A percentile compares a stretch with the other conserved stretches of the same genome.
Evolutionary conservation across 2,113 vertebrate genomes (phyloP).

Genomic region (Raphicerus campestris): DNA sequence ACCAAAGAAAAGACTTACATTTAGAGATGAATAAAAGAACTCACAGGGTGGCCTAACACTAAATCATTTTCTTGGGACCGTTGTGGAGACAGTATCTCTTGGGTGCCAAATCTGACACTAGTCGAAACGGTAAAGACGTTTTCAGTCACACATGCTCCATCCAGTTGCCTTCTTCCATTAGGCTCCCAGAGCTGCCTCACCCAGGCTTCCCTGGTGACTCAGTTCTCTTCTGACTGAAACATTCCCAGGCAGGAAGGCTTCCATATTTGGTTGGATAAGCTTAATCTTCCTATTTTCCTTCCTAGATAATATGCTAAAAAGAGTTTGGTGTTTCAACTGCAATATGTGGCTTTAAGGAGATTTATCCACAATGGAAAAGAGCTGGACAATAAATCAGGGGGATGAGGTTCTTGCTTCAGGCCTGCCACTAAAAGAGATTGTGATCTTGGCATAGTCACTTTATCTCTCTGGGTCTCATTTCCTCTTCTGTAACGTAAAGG

Average conservation of each 20-base stretch:
- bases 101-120: background rate
- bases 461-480: background rate
- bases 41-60: slow-evolving; percentile 19
- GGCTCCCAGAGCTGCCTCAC: background rate
- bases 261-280: background rate
- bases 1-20: slow-evolving; percentile 3
- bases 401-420: background rate
- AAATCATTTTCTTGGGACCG: background rate
- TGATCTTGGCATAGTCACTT: background rate
- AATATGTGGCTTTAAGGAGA: background rate
- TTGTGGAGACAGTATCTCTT: background rate
- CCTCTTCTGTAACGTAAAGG: background rate
- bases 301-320: background rate
- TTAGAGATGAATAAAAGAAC: slow-evolving; percentile 29
- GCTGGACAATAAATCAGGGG: background rate
- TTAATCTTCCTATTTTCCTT: background rate
- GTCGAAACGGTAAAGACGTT: background rate
- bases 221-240: background rate
- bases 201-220: background rate
- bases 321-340: background rate
- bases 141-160: background rate
- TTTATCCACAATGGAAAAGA: background rate
- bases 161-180: background rate
- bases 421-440: background rate
- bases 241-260: background rate